These are phyloP conservation scores for Andrena fulva DNA, from an alignment of 2,888 invertebrate genomes.

Conservation along the genomic window DNA sequence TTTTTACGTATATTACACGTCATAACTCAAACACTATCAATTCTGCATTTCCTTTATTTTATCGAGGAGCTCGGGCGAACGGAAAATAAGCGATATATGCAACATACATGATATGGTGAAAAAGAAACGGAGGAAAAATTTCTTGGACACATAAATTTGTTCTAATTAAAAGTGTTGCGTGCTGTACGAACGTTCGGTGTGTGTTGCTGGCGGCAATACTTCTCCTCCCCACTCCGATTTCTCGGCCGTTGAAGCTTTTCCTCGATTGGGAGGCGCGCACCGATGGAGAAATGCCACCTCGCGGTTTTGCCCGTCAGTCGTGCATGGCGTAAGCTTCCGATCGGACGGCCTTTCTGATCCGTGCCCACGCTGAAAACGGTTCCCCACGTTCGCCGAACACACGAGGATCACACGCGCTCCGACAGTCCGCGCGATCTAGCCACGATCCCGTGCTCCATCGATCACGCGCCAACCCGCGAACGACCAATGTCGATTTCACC, in stretches of 20 bases:
- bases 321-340: conserved; percentile 72
- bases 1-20: too few species aligned
- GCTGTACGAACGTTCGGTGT: conserved; percentile 32
- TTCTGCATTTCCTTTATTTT: too few species aligned
- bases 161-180: conserved; percentile 43
- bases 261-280: conserved; percentile 44
- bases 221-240: conserved; percentile 7
- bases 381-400: conserved; percentile 9
- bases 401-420: conserved; percentile 10
- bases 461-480: neutral
- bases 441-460: neutral
- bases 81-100: too few species aligned
- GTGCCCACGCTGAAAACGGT: conserved; percentile 19
- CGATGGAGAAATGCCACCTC: conserved; percentile 57
- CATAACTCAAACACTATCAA: too few species aligned
- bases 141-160: neutral
- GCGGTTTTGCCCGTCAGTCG: conserved; percentile 73
- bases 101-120: too few species aligned
- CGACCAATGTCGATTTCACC: neutral
- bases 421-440: conserved; percentile 1
- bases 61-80: too few species aligned
- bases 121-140: too few species aligned
- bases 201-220: conserved; percentile 13
- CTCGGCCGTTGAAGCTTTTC: conserved; percentile 33
- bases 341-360: conserved; percentile 55